These are phyloP conservation scores for Trichomalopsis sarcophagae DNA, from an alignment of 1,140 invertebrate genomes.

Conservation along the genomic window DNA sequence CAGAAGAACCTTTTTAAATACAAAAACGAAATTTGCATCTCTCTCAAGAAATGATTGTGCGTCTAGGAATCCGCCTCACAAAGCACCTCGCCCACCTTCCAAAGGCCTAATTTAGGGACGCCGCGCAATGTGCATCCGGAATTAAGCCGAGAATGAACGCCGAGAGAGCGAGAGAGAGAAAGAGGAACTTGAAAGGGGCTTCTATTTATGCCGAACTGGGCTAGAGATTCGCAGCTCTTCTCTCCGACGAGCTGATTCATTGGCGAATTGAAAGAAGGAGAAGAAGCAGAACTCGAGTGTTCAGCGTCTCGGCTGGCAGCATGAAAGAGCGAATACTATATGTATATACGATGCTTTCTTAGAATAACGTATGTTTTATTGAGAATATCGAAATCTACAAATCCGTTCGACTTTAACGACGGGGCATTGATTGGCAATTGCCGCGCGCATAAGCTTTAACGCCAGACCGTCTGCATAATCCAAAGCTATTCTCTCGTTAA, in stretches of 20 bases:
- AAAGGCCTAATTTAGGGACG: conserved; percentile 27
- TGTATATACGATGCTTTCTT: no score
- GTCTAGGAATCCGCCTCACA: conserved; percentile 21
- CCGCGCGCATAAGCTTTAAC: neutral
- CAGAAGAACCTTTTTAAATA: neutral
- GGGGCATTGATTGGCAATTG: no score
- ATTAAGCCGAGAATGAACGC: conserved; percentile 3
- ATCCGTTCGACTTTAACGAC: no score
- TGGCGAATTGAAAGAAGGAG: neutral
- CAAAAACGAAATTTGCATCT: neutral
- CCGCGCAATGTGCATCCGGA: conserved; percentile 9
- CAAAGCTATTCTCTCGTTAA: conserved; percentile 5
- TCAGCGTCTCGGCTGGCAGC: neutral
- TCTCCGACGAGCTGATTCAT: conserved; percentile 5
- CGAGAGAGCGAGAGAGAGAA: neutral
- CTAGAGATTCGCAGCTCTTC: neutral
- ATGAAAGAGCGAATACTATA: no score
- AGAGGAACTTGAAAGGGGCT: conserved; percentile 3
- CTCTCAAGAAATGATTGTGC: neutral
- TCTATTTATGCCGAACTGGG: conserved; percentile 31
- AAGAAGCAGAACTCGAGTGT: neutral
- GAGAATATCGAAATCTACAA: no score
- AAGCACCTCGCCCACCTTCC: neutral
- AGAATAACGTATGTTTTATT: no score
- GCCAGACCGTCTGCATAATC: neutral